phyloP scores from a whole-genome alignment of 2,797 vertebrate genomes.

The Propithecus perrieri region DNA sequence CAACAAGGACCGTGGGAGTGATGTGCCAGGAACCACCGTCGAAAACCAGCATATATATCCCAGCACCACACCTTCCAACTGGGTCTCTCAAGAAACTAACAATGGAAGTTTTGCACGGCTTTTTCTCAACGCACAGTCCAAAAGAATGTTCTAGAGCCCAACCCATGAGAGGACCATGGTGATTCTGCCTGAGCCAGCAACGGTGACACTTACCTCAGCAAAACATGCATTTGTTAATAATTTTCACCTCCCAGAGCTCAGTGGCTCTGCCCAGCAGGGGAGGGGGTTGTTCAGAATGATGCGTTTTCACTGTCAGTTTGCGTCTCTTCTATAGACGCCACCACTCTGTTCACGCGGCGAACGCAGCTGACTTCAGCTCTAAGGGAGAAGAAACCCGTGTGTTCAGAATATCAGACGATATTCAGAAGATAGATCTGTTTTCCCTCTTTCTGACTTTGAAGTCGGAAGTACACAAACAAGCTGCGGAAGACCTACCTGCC shows the following conservation, averaged over 20 bases:
- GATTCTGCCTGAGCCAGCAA: too few relatives aligned
- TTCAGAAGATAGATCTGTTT: constrained; percentile 20
- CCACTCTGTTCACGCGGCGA: neutral
- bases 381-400: neutral
- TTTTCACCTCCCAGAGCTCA: too few relatives aligned
- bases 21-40: too few relatives aligned
- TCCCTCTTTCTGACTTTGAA: constrained; percentile 21
- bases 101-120: neutral
- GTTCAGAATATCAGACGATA: neutral
- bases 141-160: accelerated
- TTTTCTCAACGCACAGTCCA: accelerated
- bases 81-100: neutral
- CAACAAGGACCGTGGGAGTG: too few relatives aligned
- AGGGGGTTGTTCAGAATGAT: neutral
- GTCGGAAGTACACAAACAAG: constrained; percentile 25
- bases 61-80: too few relatives aligned
- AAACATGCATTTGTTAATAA: too few relatives aligned
- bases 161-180: accelerated
- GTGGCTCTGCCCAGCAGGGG: accelerated
- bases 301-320: accelerated
- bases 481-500: neutral
- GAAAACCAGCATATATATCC: too few relatives aligned
- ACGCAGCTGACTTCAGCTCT: neutral
- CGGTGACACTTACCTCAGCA: accelerated
- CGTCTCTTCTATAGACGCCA: neutral